phyloP scores from a whole-genome alignment of 2,888 invertebrate genomes.

The Chloroclysta siterata region DNA sequence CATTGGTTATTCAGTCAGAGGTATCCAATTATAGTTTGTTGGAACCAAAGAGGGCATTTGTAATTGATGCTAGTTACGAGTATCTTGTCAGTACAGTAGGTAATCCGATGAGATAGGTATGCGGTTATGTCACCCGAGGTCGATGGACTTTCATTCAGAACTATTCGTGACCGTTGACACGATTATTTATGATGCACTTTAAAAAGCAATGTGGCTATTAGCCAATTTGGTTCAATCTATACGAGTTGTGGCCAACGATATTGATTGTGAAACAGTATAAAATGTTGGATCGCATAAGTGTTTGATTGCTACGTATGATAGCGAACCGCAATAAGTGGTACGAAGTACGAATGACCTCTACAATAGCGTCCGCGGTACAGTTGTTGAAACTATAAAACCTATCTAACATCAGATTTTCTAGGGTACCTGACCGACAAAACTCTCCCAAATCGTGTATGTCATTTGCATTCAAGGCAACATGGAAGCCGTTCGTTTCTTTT shows the following conservation, averaged over 20 bases:
- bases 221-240: constrained; percentile 56
- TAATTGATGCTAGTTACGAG: constrained; percentile 61
- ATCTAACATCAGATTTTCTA: background rate
- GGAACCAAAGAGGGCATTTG: constrained; percentile 36
- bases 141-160: constrained; percentile 60
- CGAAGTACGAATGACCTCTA: constrained; percentile 15
- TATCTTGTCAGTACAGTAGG: constrained; percentile 62
- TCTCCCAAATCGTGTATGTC: background rate
- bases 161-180: constrained; percentile 47
- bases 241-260: constrained; percentile 41
- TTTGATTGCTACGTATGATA: constrained; percentile 35
- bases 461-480: constrained; percentile 12
- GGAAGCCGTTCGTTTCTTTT: constrained; percentile 16
- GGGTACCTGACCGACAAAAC: background rate
- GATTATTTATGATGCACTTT: constrained; percentile 48
- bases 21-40: constrained; percentile 35
- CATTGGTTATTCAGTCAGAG: constrained; percentile 13
- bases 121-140: constrained; percentile 67
- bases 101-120: constrained; percentile 51
- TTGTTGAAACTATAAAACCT: constrained; percentile 39
- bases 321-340: constrained; percentile 22
- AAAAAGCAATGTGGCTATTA: constrained; percentile 50
- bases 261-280: constrained; percentile 42
- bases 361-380: constrained; percentile 12
- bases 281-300: constrained; percentile 34